Percentiles rank a stretch among this genome's conserved stretches.
These are phyloP conservation scores for Ornithorhynchus anatinus DNA, from an alignment of 2,113 vertebrate species.

Conservation along the genomic window DNA sequence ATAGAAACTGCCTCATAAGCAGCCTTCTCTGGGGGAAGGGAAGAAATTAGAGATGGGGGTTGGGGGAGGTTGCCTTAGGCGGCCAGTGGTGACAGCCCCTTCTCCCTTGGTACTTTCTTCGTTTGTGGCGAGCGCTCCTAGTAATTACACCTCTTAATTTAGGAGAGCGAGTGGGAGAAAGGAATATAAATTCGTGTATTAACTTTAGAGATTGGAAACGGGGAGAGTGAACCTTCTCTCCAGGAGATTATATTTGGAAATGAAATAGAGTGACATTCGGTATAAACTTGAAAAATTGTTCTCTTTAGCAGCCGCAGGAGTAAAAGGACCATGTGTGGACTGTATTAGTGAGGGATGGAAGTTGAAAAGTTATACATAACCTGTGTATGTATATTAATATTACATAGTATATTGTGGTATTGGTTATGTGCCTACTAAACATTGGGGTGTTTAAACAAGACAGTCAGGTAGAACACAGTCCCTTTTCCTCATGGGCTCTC, in stretches of 20 bases:
- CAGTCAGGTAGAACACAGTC: too few species aligned
- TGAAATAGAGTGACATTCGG: conserved; percentile 60
- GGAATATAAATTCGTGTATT: conserved; percentile 69
- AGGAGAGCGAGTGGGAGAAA: conserved; percentile 65
- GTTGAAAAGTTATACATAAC: conserved; percentile 48
- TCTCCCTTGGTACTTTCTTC: conserved; percentile 48
- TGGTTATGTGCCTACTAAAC: too few species aligned
- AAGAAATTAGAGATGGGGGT: not conserved
- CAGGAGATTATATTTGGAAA: conserved; percentile 60
- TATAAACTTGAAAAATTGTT: conserved; percentile 66
- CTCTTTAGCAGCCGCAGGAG: conserved; percentile 54
- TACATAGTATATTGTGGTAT: not conserved
- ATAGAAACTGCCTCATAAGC: conserved; percentile 40
- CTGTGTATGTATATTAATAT: not conserved
- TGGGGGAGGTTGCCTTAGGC: conserved; percentile 35
- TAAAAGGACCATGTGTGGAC: conserved; percentile 41
- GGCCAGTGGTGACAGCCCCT: conserved; percentile 42
- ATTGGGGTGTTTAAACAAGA: too few species aligned
- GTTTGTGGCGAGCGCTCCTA: conserved; percentile 52
- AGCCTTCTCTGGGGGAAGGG: conserved; percentile 19
- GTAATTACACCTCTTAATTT: conserved; percentile 70
- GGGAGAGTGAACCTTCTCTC: conserved; percentile 56
- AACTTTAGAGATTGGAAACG: conserved; percentile 64
- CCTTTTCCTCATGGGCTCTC: too few species aligned
- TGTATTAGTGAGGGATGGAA: conserved; percentile 38